These are phyloP conservation scores for Heliconius charithonia DNA, from an alignment of 2,888 invertebrate species.

Conservation along the genomic window DNA sequence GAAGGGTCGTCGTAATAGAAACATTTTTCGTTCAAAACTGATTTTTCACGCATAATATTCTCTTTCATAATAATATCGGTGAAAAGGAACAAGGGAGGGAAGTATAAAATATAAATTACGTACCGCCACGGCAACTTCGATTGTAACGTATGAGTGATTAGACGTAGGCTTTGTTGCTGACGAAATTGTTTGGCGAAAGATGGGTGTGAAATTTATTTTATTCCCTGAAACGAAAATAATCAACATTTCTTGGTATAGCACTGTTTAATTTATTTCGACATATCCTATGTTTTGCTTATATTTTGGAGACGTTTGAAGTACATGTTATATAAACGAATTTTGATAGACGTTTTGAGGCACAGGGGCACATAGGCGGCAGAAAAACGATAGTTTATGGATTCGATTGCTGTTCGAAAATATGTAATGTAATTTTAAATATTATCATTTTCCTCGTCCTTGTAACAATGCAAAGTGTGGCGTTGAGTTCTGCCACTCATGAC, in stretches of 20 bases:
- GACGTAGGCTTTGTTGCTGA: constrained; percentile 13
- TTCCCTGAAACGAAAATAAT: not conserved
- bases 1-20: constrained; percentile 35
- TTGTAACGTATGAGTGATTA: constrained; percentile 30
- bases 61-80: no score
- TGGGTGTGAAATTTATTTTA: constrained; percentile 11
- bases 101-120: constrained; percentile 32
- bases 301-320: not conserved
- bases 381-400: no score
- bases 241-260: not conserved
- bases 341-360: no score
- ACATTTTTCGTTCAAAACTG: not conserved
- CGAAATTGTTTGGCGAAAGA: constrained; percentile 6
- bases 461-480: no score
- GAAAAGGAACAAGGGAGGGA: constrained; percentile 33
- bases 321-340: not conserved
- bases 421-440: no score
- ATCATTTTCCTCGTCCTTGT: no score
- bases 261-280: not conserved
- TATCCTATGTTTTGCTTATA: not conserved
- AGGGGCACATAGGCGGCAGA: no score
- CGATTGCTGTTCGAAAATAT: no score
- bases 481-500: no score
- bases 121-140: constrained; percentile 28
- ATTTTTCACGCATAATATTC: no score